Evolutionary conservation across 2,888 invertebrate species (phyloP).

Genomic region (Drosophila prostipennis): DNA sequence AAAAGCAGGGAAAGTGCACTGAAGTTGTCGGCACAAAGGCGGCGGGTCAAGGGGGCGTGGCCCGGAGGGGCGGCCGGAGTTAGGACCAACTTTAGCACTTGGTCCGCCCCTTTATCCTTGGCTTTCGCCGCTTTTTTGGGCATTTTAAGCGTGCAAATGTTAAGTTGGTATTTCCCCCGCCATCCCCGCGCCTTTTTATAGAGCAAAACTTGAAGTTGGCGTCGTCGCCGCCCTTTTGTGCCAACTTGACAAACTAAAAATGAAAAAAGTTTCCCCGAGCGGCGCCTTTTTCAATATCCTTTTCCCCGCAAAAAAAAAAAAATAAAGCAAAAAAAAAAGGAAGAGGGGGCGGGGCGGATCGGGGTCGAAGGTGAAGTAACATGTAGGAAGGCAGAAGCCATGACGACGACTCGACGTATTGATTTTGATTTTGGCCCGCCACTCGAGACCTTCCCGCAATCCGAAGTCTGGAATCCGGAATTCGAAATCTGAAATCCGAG

Average conservation of each 20-base stretch:
- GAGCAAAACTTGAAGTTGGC: slow-evolving; percentile 57
- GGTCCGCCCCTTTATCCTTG: slow-evolving; percentile 35
- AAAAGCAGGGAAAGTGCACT: slow-evolving; percentile 25
- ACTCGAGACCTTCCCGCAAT: slow-evolving; percentile 14
- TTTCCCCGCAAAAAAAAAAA: slow-evolving; percentile 48
- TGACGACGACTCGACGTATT: slow-evolving; percentile 64
- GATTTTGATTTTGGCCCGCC: slow-evolving; percentile 53
- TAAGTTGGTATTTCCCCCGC: slow-evolving; percentile 45
- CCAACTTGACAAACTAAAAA: slow-evolving; percentile 80
- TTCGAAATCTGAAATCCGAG: background rate
- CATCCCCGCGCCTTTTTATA: slow-evolving; percentile 28
- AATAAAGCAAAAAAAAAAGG: too few species aligned
- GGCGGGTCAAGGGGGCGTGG: slow-evolving; percentile 6
- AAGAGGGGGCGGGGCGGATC: background rate
- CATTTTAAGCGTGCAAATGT: slow-evolving; percentile 61
- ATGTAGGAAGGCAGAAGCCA: slow-evolving; percentile 40
- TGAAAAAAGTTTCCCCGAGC: slow-evolving; percentile 76
- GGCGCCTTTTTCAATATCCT: slow-evolving; percentile 76
- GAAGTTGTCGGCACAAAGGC: slow-evolving; percentile 46
- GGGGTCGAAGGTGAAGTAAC: slow-evolving; percentile 24
- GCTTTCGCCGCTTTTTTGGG: slow-evolving; percentile 30
- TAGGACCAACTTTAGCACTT: slow-evolving; percentile 40
- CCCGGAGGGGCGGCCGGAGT: slow-evolving; percentile 13
- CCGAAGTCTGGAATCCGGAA: background rate
- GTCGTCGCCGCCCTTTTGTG: slow-evolving; percentile 61